Conservation (phyloP, 2,797 vertebrate genomes). For the Notolabrus celidotus region DNA sequence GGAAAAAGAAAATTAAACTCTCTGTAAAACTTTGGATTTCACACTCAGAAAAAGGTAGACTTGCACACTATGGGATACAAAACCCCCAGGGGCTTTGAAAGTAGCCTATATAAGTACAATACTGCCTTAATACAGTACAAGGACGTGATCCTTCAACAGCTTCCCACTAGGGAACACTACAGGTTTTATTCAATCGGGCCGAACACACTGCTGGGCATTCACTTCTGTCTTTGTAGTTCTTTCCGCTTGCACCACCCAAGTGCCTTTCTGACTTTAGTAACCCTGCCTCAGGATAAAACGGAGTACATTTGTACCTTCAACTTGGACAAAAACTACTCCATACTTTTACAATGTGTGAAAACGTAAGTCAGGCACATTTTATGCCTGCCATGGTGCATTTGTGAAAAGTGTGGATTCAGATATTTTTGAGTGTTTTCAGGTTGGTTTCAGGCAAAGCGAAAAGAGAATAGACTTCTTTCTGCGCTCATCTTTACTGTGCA, state of each 20-base stretch:
- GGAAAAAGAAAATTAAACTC: too few relatives aligned
- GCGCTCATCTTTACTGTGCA: background rate
- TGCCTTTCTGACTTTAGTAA: constrained; percentile 10
- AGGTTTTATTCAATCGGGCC: constrained; percentile 34
- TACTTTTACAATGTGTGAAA: constrained; percentile 10
- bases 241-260: background rate
- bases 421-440: background rate
- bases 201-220: constrained; percentile 39
- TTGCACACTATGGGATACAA: background rate
- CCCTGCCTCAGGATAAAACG: constrained; percentile 18
- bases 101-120: constrained; percentile 25
- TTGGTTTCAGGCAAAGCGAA: background rate
- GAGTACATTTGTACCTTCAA: constrained; percentile 15
- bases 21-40: background rate
- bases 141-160: constrained; percentile 27
- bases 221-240: constrained; percentile 23
- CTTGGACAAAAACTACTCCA: constrained; percentile 2
- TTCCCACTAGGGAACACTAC: constrained; percentile 14
- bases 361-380: background rate
- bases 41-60: background rate
- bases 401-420: constrained; percentile 9
- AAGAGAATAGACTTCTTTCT: background rate
- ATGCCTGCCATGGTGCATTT: background rate
- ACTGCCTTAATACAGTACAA: constrained; percentile 24
- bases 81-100: background rate